Base-by-base conservation (phyloP, 1,140 invertebrate species). In the Dryas iulia region DNA sequence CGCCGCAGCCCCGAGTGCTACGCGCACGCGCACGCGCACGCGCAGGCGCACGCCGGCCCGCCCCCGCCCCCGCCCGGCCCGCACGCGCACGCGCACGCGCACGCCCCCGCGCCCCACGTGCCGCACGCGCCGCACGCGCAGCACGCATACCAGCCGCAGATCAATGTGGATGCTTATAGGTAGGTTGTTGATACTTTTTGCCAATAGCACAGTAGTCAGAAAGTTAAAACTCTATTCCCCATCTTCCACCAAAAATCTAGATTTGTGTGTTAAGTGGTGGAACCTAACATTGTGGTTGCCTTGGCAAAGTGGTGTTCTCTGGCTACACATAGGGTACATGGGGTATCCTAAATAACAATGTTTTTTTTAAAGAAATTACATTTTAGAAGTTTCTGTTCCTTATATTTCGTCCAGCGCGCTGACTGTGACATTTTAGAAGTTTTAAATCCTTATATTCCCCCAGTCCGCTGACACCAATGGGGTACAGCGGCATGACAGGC, bases 1-100 rank as follows among this genome's bases (percentile, higher is more conserved):
- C 92, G 97, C 60, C 94, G 96, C 66, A 93, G 93, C 71, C 95
- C 93, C 52, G 94, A 94, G 89, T 89, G 92, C 91, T 69, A 39
- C 61, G 82, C 87, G 87, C 79, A 92, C 92, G 82, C 87, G 89
- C 70, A 72, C 73, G 66, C 82, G 76, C 93, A 69, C 54, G 64
- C 66, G 35, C 61, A 26, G 7, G 30, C 57, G 25, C 39, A 33
- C 53, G n/a, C 47, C n/a, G n/a, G 47, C 66, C 60, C 61, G 28
- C 54, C 47, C 56, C 53, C 61, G 62, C 14, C 65, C 57, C 25
- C 61, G 54, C 57, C 21, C 47, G 56, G 92, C 94, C 76, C 93
- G 28, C 69, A 21, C 91, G 81, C 87, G 89, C 67, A n/a, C n/a
- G n/a, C 70, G 72, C 68, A 79, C 75, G 59, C 81, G 76, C 93